Evolutionary conservation across 2,888 invertebrate species (phyloP), one percentile per base, ranked within the genome.

Genomic region (Holacanthella duospinosa): DNA sequence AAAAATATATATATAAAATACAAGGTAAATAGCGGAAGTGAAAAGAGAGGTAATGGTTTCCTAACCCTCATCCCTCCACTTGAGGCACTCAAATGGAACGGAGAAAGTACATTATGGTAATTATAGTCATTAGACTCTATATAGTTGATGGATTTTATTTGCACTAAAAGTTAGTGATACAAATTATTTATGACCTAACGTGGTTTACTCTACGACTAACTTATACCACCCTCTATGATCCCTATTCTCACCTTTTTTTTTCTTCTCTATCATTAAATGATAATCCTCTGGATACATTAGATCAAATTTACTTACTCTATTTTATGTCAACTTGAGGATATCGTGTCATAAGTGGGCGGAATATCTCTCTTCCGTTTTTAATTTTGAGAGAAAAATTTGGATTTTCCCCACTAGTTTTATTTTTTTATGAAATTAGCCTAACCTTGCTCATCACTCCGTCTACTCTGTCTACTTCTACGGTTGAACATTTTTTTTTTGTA

Each of bases 51-150:
- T 12, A 36, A 12, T 6, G 16, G 36, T 36, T 36, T 36, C 36
- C 16, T 36, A 6, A 6, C 36, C 36, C 9, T 16, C 36, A 16
- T 12, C 36, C 16, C 16, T n/a, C n/a, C 36, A 16, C 16, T 36
- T 36, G 36, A 36, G 36, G 36, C 48, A 48, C 48, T 48, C 48
- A 21, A 21, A 48, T 21, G 48, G 48, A 48, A 48, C 48, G 48
- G 48, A 48, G 48, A 48, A 48, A 48, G 48, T 48, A 9, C 48
- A 48, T 48, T 48, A 48, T n/a, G 48, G 48, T 48, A 48, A 48
- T 48, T 48, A 48, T 48, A 48, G 48, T 48, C 48, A 48, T 48
- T 48, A 48, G 21, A n/a, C 16, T 48, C 4, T 21, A 48, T 48
- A 48, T 48, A 4, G 12, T n/a, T n/a, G 48, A 48, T 48, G 48